Percentiles rank a stretch among this genome's conserved stretches.
These are phyloP conservation scores for Melitaea athalia DNA, from an alignment of 2,888 invertebrate genomes.

Conservation along the genomic window DNA sequence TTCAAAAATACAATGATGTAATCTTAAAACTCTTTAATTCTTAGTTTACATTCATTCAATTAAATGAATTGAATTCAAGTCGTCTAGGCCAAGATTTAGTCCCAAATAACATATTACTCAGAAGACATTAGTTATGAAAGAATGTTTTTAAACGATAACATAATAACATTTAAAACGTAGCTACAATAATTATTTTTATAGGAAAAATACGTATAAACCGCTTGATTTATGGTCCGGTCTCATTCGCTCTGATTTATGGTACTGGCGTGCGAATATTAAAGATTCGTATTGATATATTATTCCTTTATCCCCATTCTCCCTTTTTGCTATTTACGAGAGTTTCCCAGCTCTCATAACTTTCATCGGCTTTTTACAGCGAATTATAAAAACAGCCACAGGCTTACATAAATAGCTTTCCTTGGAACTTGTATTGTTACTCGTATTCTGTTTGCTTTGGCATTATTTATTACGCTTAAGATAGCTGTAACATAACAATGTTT, in stretches of 20 bases:
- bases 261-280: constrained; percentile 78
- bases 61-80: too few species aligned
- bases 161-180: constrained; percentile 14
- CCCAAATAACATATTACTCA: not conserved
- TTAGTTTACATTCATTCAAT: too few species aligned
- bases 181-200: constrained; percentile 47
- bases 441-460: constrained; percentile 16
- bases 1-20: too few species aligned
- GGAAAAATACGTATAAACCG: constrained; percentile 59
- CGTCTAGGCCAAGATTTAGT: too few species aligned
- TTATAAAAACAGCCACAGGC: constrained; percentile 66
- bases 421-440: constrained; percentile 40
- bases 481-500: constrained; percentile 8
- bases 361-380: constrained; percentile 76
- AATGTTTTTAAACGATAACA: not conserved
- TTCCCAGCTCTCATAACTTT: constrained; percentile 78
- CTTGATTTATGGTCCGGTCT: constrained; percentile 72
- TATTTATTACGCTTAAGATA: constrained; percentile 17
- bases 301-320: constrained; percentile 80
- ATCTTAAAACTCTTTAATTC: too few species aligned
- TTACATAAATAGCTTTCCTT: constrained; percentile 58
- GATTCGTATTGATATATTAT: constrained; percentile 83
- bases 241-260: constrained; percentile 79
- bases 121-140: not conserved
- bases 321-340: constrained; percentile 77